A percentile compares a stretch with the other conserved stretches of the same genome.
Conservation (phyloP, 2,888 invertebrate genomes). For the Catotricha subobsoleta region DNA sequence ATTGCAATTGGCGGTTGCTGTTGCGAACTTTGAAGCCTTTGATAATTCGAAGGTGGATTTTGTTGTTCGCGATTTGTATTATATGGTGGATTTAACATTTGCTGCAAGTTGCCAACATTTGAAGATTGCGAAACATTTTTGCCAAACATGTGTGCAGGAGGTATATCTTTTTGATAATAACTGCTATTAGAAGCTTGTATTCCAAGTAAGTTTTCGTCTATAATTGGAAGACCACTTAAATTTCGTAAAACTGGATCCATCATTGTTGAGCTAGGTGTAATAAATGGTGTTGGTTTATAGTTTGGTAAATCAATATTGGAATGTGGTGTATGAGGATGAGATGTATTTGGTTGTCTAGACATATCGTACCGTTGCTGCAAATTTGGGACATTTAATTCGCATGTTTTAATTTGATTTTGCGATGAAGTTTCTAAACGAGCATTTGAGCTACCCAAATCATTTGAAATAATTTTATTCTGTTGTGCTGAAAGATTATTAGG, state of each 20-base stretch:
- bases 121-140: constrained; percentile 28
- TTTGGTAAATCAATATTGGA: constrained; percentile 12
- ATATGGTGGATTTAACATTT: constrained; percentile 7
- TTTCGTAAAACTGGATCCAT: constrained; percentile 12
- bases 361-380: constrained; percentile 2
- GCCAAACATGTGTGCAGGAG: constrained; percentile 41
- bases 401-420: constrained; percentile 6
- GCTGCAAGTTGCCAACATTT: constrained; percentile 10
- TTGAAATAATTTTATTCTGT: neutral
- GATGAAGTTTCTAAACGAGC: neutral
- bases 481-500: constrained; percentile 2
- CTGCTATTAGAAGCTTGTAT: constrained; percentile 16
- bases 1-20: constrained; percentile 17
- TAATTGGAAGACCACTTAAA: constrained; percentile 16
- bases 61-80: constrained; percentile 9
- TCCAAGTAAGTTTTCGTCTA: constrained; percentile 21
- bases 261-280: constrained; percentile 17
- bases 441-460: constrained; percentile 3
- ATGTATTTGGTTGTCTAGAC: neutral
- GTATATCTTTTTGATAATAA: constrained; percentile 41
- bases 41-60: constrained; percentile 14
- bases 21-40: constrained; percentile 13
- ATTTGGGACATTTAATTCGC: constrained; percentile 5
- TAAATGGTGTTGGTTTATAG: constrained; percentile 17
- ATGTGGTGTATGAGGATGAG: constrained; percentile 9